Conservation (phyloP, 2,113 vertebrate genomes). For the Pleuronectes platessa region DNA sequence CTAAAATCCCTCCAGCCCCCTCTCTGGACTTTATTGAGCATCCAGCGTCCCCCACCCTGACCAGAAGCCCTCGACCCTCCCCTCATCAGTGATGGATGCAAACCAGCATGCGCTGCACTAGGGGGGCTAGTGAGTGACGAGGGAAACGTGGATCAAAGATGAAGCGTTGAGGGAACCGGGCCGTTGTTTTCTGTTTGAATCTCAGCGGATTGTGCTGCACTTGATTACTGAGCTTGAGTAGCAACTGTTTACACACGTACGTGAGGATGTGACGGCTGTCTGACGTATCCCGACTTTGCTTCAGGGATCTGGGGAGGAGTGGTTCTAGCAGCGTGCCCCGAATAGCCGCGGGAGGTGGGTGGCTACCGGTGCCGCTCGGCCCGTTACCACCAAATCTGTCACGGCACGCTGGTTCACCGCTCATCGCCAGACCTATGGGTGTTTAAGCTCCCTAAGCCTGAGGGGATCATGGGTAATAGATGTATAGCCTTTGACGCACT, state of each 20-base stretch:
- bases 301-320: conserved; percentile 25
- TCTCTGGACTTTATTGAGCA: conserved; percentile 58
- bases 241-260: conserved; percentile 79
- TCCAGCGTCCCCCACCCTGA: conserved; percentile 42
- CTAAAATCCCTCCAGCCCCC: conserved; percentile 80
- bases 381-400: conserved; percentile 59
- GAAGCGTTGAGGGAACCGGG: conserved; percentile 65
- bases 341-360: conserved; percentile 43
- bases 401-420: conserved; percentile 53
- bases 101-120: conserved; percentile 80
- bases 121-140: conserved; percentile 51
- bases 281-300: conserved; percentile 41
- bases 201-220: conserved; percentile 75
- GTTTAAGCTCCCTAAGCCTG: conserved; percentile 74
- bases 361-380: conserved; percentile 36
- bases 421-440: conserved; percentile 67
- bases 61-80: conserved; percentile 57
- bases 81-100: conserved; percentile 61
- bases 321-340: conserved; percentile 16
- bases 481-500: conserved; percentile 78
- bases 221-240: conserved; percentile 71
- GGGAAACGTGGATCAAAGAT: conserved; percentile 54
- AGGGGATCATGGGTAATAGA: conserved; percentile 78
- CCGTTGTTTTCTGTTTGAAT: conserved; percentile 67
- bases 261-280: conserved; percentile 64